Evolutionary conservation across 2,888 invertebrate genomes (phyloP), one percentile per base, ranked within the genome.

Genomic region (Polylopha cassiicola): DNA sequence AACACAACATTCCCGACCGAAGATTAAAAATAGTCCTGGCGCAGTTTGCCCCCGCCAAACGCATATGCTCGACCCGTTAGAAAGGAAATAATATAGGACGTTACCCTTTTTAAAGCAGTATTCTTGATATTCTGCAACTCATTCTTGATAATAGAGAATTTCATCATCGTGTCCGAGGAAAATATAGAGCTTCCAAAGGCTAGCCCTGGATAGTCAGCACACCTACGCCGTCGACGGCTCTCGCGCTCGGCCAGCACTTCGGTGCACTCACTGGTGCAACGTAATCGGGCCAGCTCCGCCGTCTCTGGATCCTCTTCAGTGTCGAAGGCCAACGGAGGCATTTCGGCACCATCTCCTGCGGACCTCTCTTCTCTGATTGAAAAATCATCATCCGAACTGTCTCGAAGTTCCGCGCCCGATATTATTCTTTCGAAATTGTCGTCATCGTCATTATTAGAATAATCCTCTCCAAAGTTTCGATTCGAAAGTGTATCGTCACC

Each of bases 121-220:
- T 95, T 94, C 90, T 95, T 95, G 76, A 98, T 96, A 87, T 98
- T 98, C 88, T 97, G 97, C 73, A 98, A 89, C 87, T 98, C 98
- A 79, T 98, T 98, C 76, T 93, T 92, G 73, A 98, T 98, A 56
- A 98, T 92, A 76, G 94, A 95, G 82, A 98, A 97, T 87, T 97
- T 98, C 94, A 98, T 97, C 91, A 98, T 92, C 5, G 98, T 97
- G 73, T 97, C 97, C 39, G 97, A 97, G 68, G 95, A 96, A 86
- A 97, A 97, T 69, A 96, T 93, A 48, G 95, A 95, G 55, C 93
- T 92, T 33, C 95, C 95, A 70, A 97, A 95, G 1, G 95, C 95
- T 43, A 97, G 81, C 15, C 97, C 97, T 0, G 96, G 97, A 82
- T 97, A 97, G 72, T 96, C 96, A 22, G 95, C 92, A 77, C 95